Base-by-base conservation (phyloP, 2,113 vertebrate genomes). In the Montifringilla adamsi region DNA sequence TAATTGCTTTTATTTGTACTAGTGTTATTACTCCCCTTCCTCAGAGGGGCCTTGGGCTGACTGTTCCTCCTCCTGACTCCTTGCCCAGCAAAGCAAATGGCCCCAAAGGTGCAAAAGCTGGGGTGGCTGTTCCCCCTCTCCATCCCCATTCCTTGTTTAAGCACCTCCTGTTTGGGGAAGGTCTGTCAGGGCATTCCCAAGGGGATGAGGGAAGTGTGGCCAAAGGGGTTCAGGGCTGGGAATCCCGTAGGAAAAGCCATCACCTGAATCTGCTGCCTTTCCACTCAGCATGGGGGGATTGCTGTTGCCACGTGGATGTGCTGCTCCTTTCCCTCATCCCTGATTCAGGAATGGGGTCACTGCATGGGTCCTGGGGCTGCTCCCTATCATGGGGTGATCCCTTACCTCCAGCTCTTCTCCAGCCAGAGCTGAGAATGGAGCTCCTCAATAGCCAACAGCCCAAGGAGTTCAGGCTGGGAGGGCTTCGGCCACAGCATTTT, bases 401-500 rank as follows among this genome's bases (percentile, higher is more conserved):
- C 19, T 73, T 68, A 41, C 56, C 19, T 2, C 24, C 56, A 35
- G 13, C 31, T 85, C 31, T 59, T 10, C 39, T 83, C 62, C 44
- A 72, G 22, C 47, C 2, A 4, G 47, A 47, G 53, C 49, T 62
- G 44, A 50, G 63, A 52, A 35, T 0, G 2, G 39, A 41, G 49
- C 4, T 73, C 20, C 52, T 67, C 52, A 31, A 35, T 2, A 30
- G 20, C 55, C 4, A 2, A 3, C 26, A 83, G 20, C 63, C 59
- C 37, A 17, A 35, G 21, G 67, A 21, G 11, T 41, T 64, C 62
- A 53, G 47, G 26, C 19, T 50, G 6, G 5, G 26, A 23, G 12
- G 2, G 7, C 30, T 74, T 58, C 3, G 5, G 21, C n/a, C 2
- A 0, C 0, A 0, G 19, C 0, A 0, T 62, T 84, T 15, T 49